phyloP scores from a whole-genome alignment of 2,113 vertebrate species.

The Calyptommatus sinebrachiatus region DNA sequence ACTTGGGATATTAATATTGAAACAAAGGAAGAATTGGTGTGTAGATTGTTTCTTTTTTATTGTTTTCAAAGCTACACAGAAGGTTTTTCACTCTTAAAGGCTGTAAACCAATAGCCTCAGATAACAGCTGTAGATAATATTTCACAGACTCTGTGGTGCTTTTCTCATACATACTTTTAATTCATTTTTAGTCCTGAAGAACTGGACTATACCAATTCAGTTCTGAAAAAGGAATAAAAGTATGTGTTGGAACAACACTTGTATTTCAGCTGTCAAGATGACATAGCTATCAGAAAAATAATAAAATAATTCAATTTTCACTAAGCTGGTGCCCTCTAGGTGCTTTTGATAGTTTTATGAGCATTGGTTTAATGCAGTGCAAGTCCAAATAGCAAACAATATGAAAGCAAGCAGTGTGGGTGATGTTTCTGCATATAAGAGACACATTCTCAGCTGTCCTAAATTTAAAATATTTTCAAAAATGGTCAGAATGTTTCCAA shows the following conservation, averaged over 20 bases:
- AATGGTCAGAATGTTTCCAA: not conserved
- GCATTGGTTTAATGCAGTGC: not conserved
- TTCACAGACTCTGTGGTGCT: too few relatives aligned
- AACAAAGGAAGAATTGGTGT: too few relatives aligned
- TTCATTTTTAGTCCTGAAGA: too few relatives aligned
- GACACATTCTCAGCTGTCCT: not conserved
- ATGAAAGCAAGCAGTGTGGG: not conserved
- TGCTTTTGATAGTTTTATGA: not conserved
- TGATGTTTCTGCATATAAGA: not conserved
- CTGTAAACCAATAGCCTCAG: too few relatives aligned
- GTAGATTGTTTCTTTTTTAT: too few relatives aligned
- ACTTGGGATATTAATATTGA: not conserved
- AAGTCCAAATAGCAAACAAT: not conserved
- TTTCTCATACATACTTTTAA: too few relatives aligned
- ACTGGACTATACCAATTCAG: too few relatives aligned
- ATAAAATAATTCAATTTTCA: not conserved
- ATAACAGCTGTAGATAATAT: too few relatives aligned
- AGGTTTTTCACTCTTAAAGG: too few relatives aligned
- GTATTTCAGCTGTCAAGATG: not conserved
- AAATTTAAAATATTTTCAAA: not conserved
- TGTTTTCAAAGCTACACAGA: too few relatives aligned
- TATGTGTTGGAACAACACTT: too few relatives aligned
- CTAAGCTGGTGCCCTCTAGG: not conserved
- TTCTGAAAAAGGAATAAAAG: too few relatives aligned
- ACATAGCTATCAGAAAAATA: not conserved